Evolutionary conservation across 35 echinoderm and acorn worm species (phyloP).

Genomic region (Patiria miniata): DNA sequence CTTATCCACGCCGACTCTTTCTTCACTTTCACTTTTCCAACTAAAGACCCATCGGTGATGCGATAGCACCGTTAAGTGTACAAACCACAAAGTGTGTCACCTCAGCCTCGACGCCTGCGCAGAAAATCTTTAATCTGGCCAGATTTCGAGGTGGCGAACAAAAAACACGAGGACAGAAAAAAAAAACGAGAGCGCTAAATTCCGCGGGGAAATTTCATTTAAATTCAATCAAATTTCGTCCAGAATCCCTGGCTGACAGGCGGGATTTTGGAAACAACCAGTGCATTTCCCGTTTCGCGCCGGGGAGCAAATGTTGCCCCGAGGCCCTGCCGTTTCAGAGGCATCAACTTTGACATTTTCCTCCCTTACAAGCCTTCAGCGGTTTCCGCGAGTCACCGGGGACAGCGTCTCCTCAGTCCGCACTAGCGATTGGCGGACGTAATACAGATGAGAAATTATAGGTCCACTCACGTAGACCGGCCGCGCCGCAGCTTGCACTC

Average conservation of each 20-base stretch:
- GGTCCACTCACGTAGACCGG: not conserved
- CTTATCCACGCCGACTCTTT: too few relatives aligned
- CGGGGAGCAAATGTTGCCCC: constrained; percentile 11
- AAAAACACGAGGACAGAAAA: not conserved
- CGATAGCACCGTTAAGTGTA: too few relatives aligned
- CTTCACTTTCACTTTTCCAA: too few relatives aligned
- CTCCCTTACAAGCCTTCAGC: not conserved
- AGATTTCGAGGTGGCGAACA: too few relatives aligned
- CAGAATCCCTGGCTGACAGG: constrained; percentile 15
- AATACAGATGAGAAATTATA: constrained; percentile 29
- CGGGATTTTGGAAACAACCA: constrained; percentile 25
- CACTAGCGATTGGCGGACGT: not conserved
- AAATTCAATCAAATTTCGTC: constrained; percentile 32
- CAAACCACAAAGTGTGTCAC: too few relatives aligned
- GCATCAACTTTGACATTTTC: constrained; percentile 23
- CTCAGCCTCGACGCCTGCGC: not conserved
- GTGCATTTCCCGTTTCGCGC: constrained; percentile 22
- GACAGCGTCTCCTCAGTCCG: not conserved
- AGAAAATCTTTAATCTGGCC: not conserved
- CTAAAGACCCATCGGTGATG: too few relatives aligned
- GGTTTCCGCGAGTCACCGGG: not conserved
- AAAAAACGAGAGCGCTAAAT: constrained; percentile 13
- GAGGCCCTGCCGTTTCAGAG: constrained; percentile 9
- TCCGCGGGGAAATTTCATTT: constrained; percentile 22
- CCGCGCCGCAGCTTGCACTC: constrained; percentile 13